Percentiles rank a stretch among this genome's conserved stretches.
Evolutionary conservation across 2,888 invertebrate genomes (phyloP).

Genomic region (Mythimna loreyi): DNA sequence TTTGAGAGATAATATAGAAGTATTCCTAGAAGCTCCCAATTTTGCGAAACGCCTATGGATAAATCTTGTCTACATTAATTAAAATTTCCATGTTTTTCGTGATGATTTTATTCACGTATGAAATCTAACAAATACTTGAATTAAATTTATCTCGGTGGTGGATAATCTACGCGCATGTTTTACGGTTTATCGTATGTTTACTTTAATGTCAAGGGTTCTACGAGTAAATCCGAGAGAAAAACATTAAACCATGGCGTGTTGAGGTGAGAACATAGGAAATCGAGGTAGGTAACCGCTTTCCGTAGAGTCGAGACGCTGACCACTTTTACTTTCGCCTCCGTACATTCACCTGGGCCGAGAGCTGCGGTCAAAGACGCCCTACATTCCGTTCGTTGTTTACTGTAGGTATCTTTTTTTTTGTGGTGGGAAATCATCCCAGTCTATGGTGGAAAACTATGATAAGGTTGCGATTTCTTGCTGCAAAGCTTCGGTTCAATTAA

Average conservation of each 20-base stretch:
- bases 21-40: conserved; percentile 22
- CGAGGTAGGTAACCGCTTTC: conserved; percentile 72
- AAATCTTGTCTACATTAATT: conserved; percentile 3
- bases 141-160: conserved; percentile 28
- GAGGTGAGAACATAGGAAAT: conserved; percentile 74
- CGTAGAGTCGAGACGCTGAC: conserved; percentile 69
- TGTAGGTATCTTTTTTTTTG: conserved; percentile 40
- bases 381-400: conserved; percentile 73
- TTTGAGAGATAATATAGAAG: conserved; percentile 33
- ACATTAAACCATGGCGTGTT: conserved; percentile 52
- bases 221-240: conserved; percentile 35
- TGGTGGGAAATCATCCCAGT: too few relatives aligned
- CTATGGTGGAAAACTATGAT: too few relatives aligned
- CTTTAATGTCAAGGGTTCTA: conserved; percentile 44
- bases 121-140: conserved; percentile 23
- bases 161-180: conserved; percentile 24
- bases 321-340: conserved; percentile 88
- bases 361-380: conserved; percentile 74
- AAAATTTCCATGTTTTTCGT: conserved; percentile 18
- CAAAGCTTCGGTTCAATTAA: too few relatives aligned
- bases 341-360: conserved; percentile 82
- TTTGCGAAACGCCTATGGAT: conserved; percentile 22
- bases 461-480: too few relatives aligned
- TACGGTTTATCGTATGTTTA: conserved; percentile 26
- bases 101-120: conserved; percentile 4